Evolutionary conservation across 2,888 invertebrate genomes (phyloP).

Genomic region (Nomada fabriciana): DNA sequence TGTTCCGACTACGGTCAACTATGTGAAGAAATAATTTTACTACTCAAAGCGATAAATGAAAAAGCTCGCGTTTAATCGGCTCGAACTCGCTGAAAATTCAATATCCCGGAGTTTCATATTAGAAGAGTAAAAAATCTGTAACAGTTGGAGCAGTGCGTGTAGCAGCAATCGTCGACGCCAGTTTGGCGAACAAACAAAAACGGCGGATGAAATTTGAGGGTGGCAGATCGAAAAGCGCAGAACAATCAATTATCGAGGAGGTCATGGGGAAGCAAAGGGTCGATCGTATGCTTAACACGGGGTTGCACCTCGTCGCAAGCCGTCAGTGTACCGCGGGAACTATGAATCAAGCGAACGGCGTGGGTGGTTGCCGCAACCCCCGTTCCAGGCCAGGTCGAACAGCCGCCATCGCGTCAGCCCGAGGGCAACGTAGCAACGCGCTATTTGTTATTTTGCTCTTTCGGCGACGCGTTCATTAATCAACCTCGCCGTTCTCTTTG

Average conservation of each 20-base stretch:
- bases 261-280: conserved; percentile 12
- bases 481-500: conserved; percentile 75
- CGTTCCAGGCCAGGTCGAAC: conserved; percentile 8
- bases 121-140: too few species aligned
- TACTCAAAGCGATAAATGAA: too few species aligned
- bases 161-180: not conserved
- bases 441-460: conserved; percentile 83
- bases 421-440: conserved; percentile 68
- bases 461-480: conserved; percentile 80
- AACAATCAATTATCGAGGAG: conserved; percentile 49
- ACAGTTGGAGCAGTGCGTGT: too few species aligned
- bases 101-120: too few species aligned
- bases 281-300: conserved; percentile 49
- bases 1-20: too few species aligned
- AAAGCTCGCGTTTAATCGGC: too few species aligned
- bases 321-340: conserved; percentile 61
- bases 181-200: not conserved
- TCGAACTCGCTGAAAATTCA: too few species aligned
- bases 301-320: conserved; percentile 63
- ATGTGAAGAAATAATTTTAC: too few species aligned
- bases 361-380: conserved; percentile 50
- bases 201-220: not conserved
- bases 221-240: not conserved
- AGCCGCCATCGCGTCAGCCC: conserved; percentile 39
- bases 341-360: conserved; percentile 68